A percentile compares a stretch with the other conserved stretches of the same genome.
Conservation (phyloP, 2,797 vertebrate species). For the Siniperca undulata region DNA sequence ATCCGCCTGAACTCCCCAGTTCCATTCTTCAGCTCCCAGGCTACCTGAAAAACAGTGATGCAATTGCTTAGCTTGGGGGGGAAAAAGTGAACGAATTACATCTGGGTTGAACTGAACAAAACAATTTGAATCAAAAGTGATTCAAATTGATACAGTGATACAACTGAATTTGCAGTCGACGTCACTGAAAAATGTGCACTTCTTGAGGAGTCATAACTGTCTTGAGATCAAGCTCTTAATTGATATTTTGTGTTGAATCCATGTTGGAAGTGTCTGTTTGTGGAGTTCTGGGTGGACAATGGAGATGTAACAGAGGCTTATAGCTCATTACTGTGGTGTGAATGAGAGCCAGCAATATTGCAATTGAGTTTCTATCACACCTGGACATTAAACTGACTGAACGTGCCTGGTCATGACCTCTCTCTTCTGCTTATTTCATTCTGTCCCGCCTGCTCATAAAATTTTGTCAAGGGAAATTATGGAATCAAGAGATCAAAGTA, state of each 20-base stretch:
- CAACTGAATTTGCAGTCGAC: no score
- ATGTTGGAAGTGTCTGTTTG: constrained; percentile 1
- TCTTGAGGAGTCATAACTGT: neutral
- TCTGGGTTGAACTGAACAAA: neutral
- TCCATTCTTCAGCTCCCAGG: no score
- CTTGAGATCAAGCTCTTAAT: neutral
- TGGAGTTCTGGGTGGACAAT: neutral
- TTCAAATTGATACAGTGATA: neutral
- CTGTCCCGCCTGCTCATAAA: constrained; percentile 58
- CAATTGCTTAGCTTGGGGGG: no score
- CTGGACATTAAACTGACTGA: constrained; percentile 24
- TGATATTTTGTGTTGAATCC: neutral
- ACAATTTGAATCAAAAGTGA: neutral
- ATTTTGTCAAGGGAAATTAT: constrained; percentile 74
- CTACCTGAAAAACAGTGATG: no score
- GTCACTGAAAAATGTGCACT: neutral
- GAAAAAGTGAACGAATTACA: neutral
- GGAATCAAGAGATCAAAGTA: constrained; percentile 56
- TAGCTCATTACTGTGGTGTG: constrained; percentile 34
- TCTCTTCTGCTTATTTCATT: constrained; percentile 57
- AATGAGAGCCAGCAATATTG: constrained; percentile 31
- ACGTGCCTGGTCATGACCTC: constrained; percentile 29
- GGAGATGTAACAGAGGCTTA: constrained; percentile 7
- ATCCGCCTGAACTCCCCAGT: no score
- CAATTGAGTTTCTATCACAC: constrained; percentile 25